Evolutionary conservation across 1,140 invertebrate species (phyloP).

Genomic region (Lanistes nyassanus): DNA sequence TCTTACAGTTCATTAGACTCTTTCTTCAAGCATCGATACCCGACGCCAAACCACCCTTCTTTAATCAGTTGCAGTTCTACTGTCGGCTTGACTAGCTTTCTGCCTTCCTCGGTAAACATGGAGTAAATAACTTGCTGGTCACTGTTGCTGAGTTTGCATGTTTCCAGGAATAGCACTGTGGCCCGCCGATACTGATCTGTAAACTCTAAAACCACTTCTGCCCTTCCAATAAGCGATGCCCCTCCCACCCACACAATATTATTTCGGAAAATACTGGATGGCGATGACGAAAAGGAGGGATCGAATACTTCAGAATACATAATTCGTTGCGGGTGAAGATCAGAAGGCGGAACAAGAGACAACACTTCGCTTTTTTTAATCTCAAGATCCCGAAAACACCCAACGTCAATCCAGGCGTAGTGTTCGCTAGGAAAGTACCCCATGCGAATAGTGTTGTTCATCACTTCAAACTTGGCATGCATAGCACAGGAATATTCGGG

Average conservation of each 20-base stretch:
- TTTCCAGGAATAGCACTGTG: conserved; percentile 33
- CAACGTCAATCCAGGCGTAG: conserved; percentile 53
- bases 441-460: conserved; percentile 35
- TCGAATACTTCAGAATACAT: conserved; percentile 38
- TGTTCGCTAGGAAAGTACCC: conserved; percentile 39
- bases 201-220: conserved; percentile 29
- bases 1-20: no score
- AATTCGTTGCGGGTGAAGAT: conserved; percentile 42
- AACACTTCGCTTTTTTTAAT: conserved; percentile 31
- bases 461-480: conserved; percentile 56
- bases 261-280: conserved; percentile 28
- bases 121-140: conserved; percentile 50
- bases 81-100: conserved; percentile 27
- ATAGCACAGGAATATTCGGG: conserved; percentile 49
- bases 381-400: conserved; percentile 43
- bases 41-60: conserved; percentile 41
- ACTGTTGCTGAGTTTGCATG: conserved; percentile 30
- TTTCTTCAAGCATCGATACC: conserved; percentile 22
- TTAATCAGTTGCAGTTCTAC: conserved; percentile 36
- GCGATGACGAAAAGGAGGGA: conserved; percentile 13
- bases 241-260: conserved; percentile 52
- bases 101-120: conserved; percentile 34
- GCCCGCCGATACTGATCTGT: conserved; percentile 26
- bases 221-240: conserved; percentile 38
- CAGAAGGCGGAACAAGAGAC: conserved; percentile 34